Conservation (phyloP, 64 coral and sea anemone genomes). For the Platygyra sinensis region DNA sequence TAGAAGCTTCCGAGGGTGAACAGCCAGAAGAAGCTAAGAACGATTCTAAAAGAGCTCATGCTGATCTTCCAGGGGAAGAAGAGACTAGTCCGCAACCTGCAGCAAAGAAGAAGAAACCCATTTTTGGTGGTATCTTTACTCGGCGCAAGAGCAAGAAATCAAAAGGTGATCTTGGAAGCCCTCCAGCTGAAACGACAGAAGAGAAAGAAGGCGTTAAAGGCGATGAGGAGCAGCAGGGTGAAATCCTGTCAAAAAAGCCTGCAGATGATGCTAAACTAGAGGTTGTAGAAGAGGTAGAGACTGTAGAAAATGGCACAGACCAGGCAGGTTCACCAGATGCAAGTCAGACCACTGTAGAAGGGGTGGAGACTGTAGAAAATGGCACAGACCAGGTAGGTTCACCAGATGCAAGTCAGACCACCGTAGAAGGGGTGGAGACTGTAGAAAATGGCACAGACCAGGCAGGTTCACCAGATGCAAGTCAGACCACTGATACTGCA, state of each 20-base stretch:
- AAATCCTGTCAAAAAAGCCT: background rate
- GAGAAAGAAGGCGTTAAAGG: background rate
- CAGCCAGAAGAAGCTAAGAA: background rate
- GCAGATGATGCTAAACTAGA: background rate
- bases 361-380: no score
- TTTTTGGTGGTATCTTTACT: constrained; percentile 37
- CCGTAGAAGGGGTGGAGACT: no score
- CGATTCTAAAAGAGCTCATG: background rate
- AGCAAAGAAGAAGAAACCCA: constrained; percentile 30
- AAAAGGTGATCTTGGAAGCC: background rate
- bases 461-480: background rate
- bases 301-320: background rate
- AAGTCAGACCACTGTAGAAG: background rate
- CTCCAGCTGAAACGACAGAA: background rate
- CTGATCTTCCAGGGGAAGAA: background rate
- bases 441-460: background rate
- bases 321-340: background rate
- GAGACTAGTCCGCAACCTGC: background rate
- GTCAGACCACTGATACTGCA: background rate
- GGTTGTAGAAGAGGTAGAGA: background rate
- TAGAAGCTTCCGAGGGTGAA: background rate
- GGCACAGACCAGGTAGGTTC: background rate
- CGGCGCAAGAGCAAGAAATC: constrained; percentile 25
- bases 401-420: background rate
- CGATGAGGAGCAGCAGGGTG: background rate